These are phyloP conservation scores for Girardinichthys multiradiatus DNA, from an alignment of 2,113 vertebrate genomes.

Conservation along the genomic window DNA sequence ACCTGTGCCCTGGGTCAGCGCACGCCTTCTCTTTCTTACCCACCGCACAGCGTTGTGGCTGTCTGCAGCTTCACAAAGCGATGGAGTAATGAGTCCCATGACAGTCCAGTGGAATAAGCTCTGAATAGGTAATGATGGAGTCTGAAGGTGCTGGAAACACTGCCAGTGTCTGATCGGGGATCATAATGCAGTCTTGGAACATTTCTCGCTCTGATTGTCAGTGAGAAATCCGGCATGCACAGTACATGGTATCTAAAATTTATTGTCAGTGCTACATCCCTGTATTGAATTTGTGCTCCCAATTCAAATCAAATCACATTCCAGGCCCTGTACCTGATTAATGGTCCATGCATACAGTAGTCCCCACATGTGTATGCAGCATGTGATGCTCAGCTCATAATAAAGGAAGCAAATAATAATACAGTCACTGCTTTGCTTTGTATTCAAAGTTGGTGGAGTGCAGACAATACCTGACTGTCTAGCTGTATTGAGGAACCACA, in stretches of 20 bases:
- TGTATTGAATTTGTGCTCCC: slow-evolving; percentile 38
- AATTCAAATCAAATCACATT: slow-evolving; percentile 45
- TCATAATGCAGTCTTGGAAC: slow-evolving; percentile 65
- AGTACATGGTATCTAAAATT: slow-evolving; percentile 55
- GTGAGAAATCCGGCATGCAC: slow-evolving; percentile 23
- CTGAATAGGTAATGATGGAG: slow-evolving; percentile 74
- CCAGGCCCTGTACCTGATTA: slow-evolving; percentile 41
- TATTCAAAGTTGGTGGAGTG: slow-evolving; percentile 56
- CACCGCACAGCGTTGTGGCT: slow-evolving; percentile 44
- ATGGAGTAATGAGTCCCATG: slow-evolving; percentile 76
- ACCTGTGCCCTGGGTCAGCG: slow-evolving; percentile 53
- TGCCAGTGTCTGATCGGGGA: slow-evolving; percentile 54
- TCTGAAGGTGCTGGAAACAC: slow-evolving; percentile 65
- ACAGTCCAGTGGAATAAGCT: slow-evolving; percentile 54
- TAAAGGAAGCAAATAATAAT: not conserved
- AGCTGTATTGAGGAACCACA: slow-evolving; percentile 40
- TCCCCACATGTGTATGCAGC: slow-evolving; percentile 34
- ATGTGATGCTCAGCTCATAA: slow-evolving; percentile 34
- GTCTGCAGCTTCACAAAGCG: slow-evolving; percentile 73
- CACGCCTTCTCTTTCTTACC: slow-evolving; percentile 42
- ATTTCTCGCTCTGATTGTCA: slow-evolving; percentile 63
- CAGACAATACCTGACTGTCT: slow-evolving; percentile 49
- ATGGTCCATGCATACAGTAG: slow-evolving; percentile 42
- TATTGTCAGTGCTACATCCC: slow-evolving; percentile 45
- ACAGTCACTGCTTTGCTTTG: slow-evolving; percentile 35